Percentiles rank a stretch among this genome's conserved stretches.
phyloP scores from a whole-genome alignment of 1,140 invertebrate genomes.

The Maconellicoccus hirsutus region DNA sequence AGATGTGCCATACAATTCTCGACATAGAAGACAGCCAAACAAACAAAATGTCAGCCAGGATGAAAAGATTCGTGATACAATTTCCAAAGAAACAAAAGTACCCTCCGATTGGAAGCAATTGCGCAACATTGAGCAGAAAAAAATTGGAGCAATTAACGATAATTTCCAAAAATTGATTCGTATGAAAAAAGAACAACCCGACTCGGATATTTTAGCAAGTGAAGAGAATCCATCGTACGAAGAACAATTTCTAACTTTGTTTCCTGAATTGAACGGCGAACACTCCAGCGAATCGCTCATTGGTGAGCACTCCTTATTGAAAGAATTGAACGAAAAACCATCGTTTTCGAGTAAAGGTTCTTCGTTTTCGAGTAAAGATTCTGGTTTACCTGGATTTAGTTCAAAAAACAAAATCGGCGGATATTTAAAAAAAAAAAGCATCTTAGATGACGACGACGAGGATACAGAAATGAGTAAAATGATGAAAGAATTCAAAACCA shows the following conservation, averaged over 20 bases:
- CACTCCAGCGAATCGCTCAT: slow-evolving; percentile 31
- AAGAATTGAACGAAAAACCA: neutral
- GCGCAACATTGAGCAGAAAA: slow-evolving; percentile 22
- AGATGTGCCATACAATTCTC: neutral
- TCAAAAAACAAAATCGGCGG: neutral
- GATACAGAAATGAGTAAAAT: slow-evolving; percentile 45
- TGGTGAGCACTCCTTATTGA: neutral
- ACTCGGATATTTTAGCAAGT: neutral
- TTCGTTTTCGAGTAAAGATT: neutral
- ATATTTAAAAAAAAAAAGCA: neutral
- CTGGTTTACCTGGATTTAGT: neutral
- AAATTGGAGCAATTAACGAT: slow-evolving; percentile 12
- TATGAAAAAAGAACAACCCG: slow-evolving; percentile 26
- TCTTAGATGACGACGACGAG: neutral
- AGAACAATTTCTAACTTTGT: slow-evolving; percentile 36
- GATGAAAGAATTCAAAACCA: slow-evolving; percentile 51
- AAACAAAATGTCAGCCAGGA: neutral
- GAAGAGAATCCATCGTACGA: slow-evolving; percentile 31
- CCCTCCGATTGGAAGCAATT: slow-evolving; percentile 23
- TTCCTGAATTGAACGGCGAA: slow-evolving; percentile 35
- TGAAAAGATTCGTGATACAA: neutral
- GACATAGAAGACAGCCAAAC: slow-evolving; percentile 17
- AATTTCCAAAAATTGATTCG: slow-evolving; percentile 13
- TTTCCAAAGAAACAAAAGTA: slow-evolving; percentile 12
- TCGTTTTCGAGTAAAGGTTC: no score